phyloP scores from a whole-genome alignment of 2,797 vertebrate species.

The Lepilemur septentrionalis region DNA sequence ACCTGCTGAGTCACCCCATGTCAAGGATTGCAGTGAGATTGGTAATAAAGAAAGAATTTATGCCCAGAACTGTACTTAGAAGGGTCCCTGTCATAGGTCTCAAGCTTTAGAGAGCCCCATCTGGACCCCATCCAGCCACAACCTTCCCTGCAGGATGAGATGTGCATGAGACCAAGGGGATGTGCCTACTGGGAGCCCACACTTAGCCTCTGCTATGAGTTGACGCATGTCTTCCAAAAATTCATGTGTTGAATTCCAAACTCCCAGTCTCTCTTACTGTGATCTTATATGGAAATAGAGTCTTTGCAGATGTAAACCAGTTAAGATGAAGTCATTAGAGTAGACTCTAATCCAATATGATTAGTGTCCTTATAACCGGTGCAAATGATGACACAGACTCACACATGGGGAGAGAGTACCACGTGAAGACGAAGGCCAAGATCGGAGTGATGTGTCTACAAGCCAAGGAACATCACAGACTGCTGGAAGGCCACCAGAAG shows the following conservation, averaged over 20 bases:
- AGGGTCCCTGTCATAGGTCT: background rate
- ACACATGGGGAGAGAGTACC: background rate
- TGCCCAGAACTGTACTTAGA: background rate
- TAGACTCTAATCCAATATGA: background rate
- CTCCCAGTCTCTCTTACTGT: background rate
- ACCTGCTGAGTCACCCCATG: background rate
- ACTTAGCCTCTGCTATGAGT: background rate
- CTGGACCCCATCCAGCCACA: background rate
- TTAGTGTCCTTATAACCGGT: background rate
- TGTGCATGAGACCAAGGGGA: background rate
- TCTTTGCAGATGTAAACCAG: constrained; percentile 5
- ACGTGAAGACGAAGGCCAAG: background rate
- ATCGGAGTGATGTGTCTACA: background rate
- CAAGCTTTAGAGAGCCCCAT: background rate
- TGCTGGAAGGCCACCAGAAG: background rate
- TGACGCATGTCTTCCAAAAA: background rate
- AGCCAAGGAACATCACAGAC: background rate
- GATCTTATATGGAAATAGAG: background rate
- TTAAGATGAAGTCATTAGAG: background rate
- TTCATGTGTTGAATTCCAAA: background rate
- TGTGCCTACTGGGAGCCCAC: background rate
- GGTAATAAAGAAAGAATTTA: background rate
- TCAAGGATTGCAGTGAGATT: background rate
- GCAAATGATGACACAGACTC: background rate
- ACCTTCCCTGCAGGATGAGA: background rate